A percentile compares a stretch with the other conserved stretches of the same genome.
Conservation (phyloP, 2,797 vertebrate genomes). For the Myripristis murdjan region DNA sequence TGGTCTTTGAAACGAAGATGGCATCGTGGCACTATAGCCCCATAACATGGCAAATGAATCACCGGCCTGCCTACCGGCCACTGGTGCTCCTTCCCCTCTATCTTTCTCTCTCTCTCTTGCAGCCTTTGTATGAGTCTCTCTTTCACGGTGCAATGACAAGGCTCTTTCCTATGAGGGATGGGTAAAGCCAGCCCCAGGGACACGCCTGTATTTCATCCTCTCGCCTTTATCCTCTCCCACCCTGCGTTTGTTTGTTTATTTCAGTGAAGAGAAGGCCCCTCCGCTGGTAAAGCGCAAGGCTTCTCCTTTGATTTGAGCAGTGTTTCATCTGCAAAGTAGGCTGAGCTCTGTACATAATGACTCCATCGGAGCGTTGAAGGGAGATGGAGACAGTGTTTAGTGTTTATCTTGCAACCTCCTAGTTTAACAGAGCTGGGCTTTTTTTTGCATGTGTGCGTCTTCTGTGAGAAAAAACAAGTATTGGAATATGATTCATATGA, state of each 20-base stretch:
- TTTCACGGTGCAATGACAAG: constrained; percentile 61
- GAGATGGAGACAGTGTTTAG: constrained; percentile 58
- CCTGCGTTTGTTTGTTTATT: constrained; percentile 63
- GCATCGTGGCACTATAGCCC: constrained; percentile 74
- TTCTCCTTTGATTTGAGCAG: constrained; percentile 69
- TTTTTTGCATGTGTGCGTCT: not conserved
- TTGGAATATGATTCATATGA: constrained; percentile 37
- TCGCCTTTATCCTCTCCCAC: constrained; percentile 35
- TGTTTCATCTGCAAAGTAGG: constrained; percentile 70
- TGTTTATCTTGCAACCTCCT: constrained; percentile 45
- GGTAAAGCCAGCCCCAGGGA: constrained; percentile 58
- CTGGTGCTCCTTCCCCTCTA: not conserved
- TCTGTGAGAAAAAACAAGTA: constrained; percentile 12
- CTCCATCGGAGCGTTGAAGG: constrained; percentile 51
- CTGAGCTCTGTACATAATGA: constrained; percentile 60
- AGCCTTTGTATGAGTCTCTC: not conserved
- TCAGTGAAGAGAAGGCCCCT: constrained; percentile 43
- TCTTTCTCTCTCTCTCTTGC: constrained; percentile 34
- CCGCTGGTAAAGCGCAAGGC: constrained; percentile 28
- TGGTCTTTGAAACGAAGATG: constrained; percentile 81
- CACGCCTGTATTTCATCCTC: constrained; percentile 60
- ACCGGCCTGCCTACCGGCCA: constrained; percentile 41
- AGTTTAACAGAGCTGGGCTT: constrained; percentile 36
- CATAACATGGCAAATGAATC: constrained; percentile 82
- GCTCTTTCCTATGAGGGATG: constrained; percentile 74